phyloP scores from a whole-genome alignment of 2,113 vertebrate species.

The Irena cyanogastra region DNA sequence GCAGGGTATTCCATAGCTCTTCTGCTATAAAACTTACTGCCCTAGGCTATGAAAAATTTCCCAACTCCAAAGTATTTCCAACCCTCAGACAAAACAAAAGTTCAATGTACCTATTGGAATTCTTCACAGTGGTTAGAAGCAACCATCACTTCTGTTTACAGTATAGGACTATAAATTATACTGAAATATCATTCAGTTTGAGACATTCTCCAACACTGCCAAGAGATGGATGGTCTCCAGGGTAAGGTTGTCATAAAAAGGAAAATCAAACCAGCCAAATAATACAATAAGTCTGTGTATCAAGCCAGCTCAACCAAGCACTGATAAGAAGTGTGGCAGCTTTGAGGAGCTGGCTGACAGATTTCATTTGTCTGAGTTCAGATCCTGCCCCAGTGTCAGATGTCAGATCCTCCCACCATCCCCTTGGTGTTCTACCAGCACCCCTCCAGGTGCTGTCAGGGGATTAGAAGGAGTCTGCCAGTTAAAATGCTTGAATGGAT shows the following conservation, averaged over 20 bases:
- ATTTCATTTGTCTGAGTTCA: constrained; percentile 78
- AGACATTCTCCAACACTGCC: constrained; percentile 62
- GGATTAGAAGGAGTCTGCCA: constrained; percentile 47
- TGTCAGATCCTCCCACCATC: constrained; percentile 61
- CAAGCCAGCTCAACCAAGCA: constrained; percentile 73
- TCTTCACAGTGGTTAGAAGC: constrained; percentile 38
- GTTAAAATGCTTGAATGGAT: constrained; percentile 33
- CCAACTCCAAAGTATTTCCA: not conserved
- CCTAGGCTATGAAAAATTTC: not conserved
- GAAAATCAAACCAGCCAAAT: constrained; percentile 77
- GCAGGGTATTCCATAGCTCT: not conserved
- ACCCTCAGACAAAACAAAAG: not conserved
- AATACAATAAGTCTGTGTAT: constrained; percentile 77
- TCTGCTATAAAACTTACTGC: not conserved
- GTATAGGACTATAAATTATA: constrained; percentile 64
- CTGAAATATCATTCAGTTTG: constrained; percentile 71
- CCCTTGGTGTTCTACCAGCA: constrained; percentile 50
- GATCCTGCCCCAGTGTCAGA: constrained; percentile 67
- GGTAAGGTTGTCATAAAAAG: constrained; percentile 79
- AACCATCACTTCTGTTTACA: constrained; percentile 65
- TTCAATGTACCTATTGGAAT: constrained; percentile 37
- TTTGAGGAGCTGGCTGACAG: constrained; percentile 77
- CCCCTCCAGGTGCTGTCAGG: constrained; percentile 64
- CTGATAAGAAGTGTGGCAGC: constrained; percentile 71
- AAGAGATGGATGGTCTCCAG: constrained; percentile 80